Percentiles rank a stretch among this genome's conserved stretches.
Evolutionary conservation across 2,888 invertebrate genomes (phyloP).

Genomic region (Atethmia centrago): DNA sequence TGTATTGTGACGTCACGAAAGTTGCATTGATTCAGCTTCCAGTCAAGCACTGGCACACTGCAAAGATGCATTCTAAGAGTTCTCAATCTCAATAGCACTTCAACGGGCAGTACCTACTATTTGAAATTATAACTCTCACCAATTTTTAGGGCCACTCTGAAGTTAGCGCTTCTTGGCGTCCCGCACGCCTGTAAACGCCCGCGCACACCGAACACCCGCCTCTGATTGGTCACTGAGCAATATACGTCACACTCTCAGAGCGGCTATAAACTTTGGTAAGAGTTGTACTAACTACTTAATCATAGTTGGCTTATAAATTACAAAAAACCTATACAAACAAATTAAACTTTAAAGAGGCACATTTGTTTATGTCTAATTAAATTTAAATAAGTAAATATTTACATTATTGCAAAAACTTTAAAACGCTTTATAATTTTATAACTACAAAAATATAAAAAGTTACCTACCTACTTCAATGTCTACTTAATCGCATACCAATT

Average conservation of each 20-base stretch:
- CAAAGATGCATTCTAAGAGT: neutral
- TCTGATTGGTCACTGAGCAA: neutral
- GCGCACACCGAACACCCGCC: neutral
- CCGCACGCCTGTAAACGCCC: neutral
- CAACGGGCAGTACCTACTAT: conserved; percentile 31
- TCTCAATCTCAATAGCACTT: conserved; percentile 17
- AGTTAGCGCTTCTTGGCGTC: neutral
- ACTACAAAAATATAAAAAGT: conserved; percentile 66
- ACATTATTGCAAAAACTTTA: conserved; percentile 63
- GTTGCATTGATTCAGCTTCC: neutral
- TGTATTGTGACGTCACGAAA: neutral
- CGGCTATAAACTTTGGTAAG: conserved; percentile 11
- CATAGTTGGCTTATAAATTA: conserved; percentile 53
- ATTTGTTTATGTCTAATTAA: conserved; percentile 45
- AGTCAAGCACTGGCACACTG: neutral
- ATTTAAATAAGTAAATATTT: conserved; percentile 64
- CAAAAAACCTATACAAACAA: conserved; percentile 42
- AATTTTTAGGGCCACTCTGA: neutral
- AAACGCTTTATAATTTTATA: conserved; percentile 54
- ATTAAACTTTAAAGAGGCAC: conserved; percentile 42
- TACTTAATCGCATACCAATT: conserved; percentile 28
- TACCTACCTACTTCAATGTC: conserved; percentile 29
- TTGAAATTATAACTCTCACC: conserved; percentile 26
- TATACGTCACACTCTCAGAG: neutral
- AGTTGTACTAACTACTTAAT: conserved; percentile 45